Conservation (phyloP, 2,888 invertebrate species). For the Eupithecia tripunctaria region DNA sequence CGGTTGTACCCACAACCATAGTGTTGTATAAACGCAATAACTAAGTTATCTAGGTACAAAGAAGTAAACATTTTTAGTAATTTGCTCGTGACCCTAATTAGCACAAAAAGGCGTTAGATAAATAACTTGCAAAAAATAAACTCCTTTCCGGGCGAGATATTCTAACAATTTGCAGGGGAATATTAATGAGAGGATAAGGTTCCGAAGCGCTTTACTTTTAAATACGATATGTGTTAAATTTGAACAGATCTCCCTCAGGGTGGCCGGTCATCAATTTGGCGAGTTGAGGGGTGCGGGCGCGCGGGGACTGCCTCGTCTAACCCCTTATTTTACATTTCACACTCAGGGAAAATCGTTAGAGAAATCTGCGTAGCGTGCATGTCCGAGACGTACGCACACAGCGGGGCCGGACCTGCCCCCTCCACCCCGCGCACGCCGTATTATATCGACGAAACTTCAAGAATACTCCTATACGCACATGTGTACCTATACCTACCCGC, state of each 20-base stretch:
- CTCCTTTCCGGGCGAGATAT: constrained; percentile 54
- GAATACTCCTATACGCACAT: constrained; percentile 77
- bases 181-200: constrained; percentile 78
- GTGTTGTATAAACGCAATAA: not conserved
- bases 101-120: constrained; percentile 5
- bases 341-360: constrained; percentile 85
- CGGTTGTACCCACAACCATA: not conserved
- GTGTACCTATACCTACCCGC: constrained; percentile 70
- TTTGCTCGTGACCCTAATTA: not conserved
- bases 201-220: constrained; percentile 77
- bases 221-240: constrained; percentile 83
- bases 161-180: constrained; percentile 67
- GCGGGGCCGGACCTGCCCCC: constrained; percentile 50
- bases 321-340: constrained; percentile 85
- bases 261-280: constrained; percentile 83
- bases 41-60: not conserved
- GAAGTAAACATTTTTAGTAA: not conserved
- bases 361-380: constrained; percentile 84
- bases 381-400: constrained; percentile 81
- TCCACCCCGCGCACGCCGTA: constrained; percentile 34
- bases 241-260: constrained; percentile 79
- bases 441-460: constrained; percentile 82
- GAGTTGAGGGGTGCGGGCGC: constrained; percentile 58
- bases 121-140: constrained; percentile 43
- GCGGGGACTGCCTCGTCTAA: constrained; percentile 76